Conservation (phyloP, 2,113 vertebrate genomes). For the Sialia sialis region DNA sequence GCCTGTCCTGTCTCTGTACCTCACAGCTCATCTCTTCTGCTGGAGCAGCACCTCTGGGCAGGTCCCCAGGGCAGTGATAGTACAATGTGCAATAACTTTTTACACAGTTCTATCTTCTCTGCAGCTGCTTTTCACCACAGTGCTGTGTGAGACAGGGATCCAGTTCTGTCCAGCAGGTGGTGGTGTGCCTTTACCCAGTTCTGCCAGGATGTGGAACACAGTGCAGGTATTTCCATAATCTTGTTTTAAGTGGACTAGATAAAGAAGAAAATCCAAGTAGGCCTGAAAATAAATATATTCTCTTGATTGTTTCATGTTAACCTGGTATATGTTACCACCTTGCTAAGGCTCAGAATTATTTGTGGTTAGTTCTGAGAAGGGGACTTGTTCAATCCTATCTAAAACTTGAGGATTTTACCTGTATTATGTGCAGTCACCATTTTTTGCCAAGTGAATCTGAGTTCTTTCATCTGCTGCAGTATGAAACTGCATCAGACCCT, state of each 20-base stretch:
- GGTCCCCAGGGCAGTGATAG: background rate
- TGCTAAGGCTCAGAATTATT: background rate
- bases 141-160: background rate
- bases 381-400: background rate
- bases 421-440: background rate
- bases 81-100: background rate
- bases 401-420: background rate
- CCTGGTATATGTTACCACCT: background rate
- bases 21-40: background rate
- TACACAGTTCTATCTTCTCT: background rate
- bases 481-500: background rate
- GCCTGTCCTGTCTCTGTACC: background rate
- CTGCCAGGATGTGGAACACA: background rate
- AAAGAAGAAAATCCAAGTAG: background rate
- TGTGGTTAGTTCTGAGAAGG: background rate
- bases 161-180: background rate
- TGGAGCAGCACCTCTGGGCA: background rate
- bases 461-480: background rate
- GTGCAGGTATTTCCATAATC: background rate
- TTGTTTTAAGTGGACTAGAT: background rate
- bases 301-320: background rate
- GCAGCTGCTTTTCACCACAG: background rate
- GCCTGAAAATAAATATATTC: background rate
- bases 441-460: background rate
- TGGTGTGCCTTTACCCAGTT: background rate